A percentile compares a stretch with the other conserved stretches of the same genome.
These are phyloP conservation scores for Forbesichthys papilliferus DNA, from an alignment of 2,113 vertebrate species.

Conservation along the genomic window DNA sequence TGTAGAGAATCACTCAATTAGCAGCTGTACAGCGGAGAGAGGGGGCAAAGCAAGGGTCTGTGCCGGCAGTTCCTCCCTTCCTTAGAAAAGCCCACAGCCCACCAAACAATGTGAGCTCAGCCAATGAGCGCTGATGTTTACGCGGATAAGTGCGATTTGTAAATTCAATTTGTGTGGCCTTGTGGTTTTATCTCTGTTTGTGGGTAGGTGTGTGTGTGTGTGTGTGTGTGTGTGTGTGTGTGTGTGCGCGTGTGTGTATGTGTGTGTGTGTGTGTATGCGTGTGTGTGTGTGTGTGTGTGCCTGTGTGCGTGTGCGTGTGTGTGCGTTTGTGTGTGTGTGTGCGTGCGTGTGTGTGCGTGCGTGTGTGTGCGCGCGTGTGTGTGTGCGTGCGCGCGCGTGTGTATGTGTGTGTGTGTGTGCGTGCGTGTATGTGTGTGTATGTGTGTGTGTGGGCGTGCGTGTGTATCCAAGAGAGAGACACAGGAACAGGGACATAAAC, in stretches of 20 bases:
- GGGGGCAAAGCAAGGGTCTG: conserved; percentile 11
- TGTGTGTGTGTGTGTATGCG: too few relatives aligned
- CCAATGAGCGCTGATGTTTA: conserved; percentile 71
- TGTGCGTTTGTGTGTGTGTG: too few relatives aligned
- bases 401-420: conserved; percentile 1
- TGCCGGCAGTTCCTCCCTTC: conserved; percentile 41
- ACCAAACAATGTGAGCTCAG: conserved; percentile 53
- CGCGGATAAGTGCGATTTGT: conserved; percentile 60
- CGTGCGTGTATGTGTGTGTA: background rate
- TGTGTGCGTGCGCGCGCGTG: too few relatives aligned
- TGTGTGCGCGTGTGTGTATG: background rate
- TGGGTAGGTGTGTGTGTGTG: background rate
- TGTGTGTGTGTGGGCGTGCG: background rate
- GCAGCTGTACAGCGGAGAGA: conserved; percentile 21
- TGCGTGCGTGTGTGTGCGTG: too few relatives aligned
- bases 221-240: conserved; percentile 18
- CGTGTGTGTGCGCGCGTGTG: too few relatives aligned
- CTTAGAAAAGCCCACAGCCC: conserved; percentile 28
- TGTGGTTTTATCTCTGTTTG: conserved; percentile 41
- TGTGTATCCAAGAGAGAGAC: conserved; percentile 27
- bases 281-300: too few relatives aligned
- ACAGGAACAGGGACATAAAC: too few relatives aligned
- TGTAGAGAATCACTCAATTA: conserved; percentile 78
- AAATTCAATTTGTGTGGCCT: conserved; percentile 80
- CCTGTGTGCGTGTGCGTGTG: too few relatives aligned